Conservation (phyloP, 2,113 vertebrate species). For the Nicator chloris region DNA sequence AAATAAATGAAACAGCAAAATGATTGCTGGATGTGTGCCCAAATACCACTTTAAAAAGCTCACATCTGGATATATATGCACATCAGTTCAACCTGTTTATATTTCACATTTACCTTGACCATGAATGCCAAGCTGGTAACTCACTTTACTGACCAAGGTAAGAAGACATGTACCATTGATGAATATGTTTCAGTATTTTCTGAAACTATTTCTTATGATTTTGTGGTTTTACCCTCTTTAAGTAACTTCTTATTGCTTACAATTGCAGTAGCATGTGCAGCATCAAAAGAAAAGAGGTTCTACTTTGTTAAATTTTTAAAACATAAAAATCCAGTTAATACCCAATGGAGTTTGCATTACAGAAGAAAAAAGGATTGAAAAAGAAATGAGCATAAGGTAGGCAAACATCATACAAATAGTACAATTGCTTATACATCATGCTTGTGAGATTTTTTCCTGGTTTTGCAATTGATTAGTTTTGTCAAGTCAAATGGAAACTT, state of each 20-base stretch:
- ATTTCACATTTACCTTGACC: neutral
- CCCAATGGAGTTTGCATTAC: neutral
- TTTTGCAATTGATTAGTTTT: neutral
- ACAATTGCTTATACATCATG: neutral
- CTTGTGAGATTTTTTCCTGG: neutral
- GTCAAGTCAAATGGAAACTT: neutral
- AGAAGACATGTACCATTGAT: neutral
- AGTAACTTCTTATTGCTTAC: neutral
- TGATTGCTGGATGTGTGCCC: neutral
- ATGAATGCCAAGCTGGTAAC: neutral
- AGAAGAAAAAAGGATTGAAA: neutral
- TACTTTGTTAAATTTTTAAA: neutral
- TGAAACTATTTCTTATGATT: neutral
- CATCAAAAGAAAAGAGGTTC: neutral
- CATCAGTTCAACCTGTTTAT: neutral
- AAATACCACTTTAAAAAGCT: neutral
- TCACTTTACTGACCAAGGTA: neutral
- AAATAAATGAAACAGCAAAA: neutral
- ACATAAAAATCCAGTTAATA: neutral
- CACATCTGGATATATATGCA: neutral
- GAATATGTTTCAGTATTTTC: neutral
- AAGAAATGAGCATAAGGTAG: neutral
- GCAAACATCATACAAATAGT: neutral
- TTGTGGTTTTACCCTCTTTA: neutral
- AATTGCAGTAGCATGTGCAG: neutral